Evolutionary conservation across 2,797 vertebrate genomes (phyloP), one percentile per base, ranked within the genome.

Genomic region (Cygnus olor): DNA sequence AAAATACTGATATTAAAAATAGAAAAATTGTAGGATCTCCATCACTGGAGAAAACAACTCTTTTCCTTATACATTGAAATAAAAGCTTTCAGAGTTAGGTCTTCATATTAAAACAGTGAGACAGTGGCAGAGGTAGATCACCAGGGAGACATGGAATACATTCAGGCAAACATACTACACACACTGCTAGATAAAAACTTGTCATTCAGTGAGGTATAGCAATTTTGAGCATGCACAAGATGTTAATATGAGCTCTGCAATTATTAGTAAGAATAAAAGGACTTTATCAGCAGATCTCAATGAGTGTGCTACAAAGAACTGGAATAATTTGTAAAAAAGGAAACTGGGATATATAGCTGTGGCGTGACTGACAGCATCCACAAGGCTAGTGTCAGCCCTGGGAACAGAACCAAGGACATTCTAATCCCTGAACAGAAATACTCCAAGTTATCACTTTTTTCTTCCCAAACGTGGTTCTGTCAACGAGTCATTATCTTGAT

Each of bases 381-480:
- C 86, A 85, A 90, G 80, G 63, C 45, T 93, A 54, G 28, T 80
- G 72, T 95, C 76, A 93, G 72, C 77, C 85, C 85, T 63, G 92
- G 94, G 91, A 96, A 97, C 77, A 70, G 87, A 91, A 91, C 86
- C 87, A 93, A 96, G 87, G 89, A 90, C 94, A 93, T 78, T 95
- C 49, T 90, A 93, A 93, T 95, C 80, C 83, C 83, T 90, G 90
- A 70, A 72, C 80, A 68, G 73, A 93, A 92, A 88, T 22, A 69
- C 30, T 63, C 30, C 27, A 86, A 84, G 58, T 84, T 86, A 81
- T 19, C 73, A 9, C 11, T 80, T 49, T 49, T 80, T 80, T 25
- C 25, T 57, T 2, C 51, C 63, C 38, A 90, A 88, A 90, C 72
- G 66, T 7, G 2, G 10, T 69, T 94, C 47, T 94, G 78, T 93